A percentile compares a stretch with the other conserved stretches of the same genome.
Evolutionary conservation across 92 coral and sea anemone genomes (phyloP).

Genomic region (Micromussa lordhowensis): DNA sequence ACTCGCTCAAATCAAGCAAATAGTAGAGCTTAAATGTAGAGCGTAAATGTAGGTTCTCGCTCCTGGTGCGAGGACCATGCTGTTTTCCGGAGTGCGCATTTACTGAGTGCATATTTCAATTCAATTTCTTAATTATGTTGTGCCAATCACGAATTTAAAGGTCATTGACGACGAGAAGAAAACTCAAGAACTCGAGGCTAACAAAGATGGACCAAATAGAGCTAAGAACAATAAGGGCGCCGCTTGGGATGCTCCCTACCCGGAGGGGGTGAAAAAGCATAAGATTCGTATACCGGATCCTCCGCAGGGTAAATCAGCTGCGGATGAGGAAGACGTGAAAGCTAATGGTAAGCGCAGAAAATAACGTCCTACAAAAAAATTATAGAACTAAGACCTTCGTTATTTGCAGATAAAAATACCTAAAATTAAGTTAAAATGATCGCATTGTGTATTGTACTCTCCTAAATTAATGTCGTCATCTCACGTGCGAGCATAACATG

Average conservation of each 20-base stretch:
- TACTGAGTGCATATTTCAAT: no score
- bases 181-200: conserved; percentile 88
- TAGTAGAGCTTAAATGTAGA: no score
- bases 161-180: conserved; percentile 95
- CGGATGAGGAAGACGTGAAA: not conserved
- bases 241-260: conserved; percentile 75
- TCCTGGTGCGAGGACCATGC: no score
- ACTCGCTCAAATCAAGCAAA: no score
- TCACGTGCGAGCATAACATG: no score
- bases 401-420: not conserved
- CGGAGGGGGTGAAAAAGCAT: conserved; percentile 91
- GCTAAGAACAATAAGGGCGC: conserved; percentile 20
- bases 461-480: not conserved
- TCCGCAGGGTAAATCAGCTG: not conserved
- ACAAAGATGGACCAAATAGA: conserved; percentile 57
- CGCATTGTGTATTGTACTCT: no score
- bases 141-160: conserved; percentile 28
- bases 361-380: not conserved
- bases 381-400: not conserved
- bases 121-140: no score
- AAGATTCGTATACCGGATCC: conserved; percentile 27
- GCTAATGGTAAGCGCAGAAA: conserved; percentile 9
- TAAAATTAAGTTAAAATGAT: no score
- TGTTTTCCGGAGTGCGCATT: no score
- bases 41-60: no score